Evolutionary conservation across 1,140 invertebrate species (phyloP).

Genomic region (Papilio glaucus): DNA sequence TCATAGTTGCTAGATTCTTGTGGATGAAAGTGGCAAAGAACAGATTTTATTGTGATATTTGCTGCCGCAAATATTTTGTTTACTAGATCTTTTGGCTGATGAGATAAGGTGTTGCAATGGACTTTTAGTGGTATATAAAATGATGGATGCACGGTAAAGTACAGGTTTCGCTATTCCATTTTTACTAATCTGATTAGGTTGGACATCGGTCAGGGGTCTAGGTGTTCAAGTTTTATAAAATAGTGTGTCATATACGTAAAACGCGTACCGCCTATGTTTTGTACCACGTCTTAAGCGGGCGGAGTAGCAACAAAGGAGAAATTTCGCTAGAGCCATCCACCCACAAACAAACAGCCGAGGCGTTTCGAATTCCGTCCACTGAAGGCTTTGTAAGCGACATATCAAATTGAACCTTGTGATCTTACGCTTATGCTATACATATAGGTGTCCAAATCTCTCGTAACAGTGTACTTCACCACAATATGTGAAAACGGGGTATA

Average conservation of each 20-base stretch:
- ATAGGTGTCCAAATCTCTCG: slow-evolving; percentile 30
- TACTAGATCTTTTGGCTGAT: too few species aligned
- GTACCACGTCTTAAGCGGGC: slow-evolving; percentile 45
- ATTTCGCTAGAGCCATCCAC: slow-evolving; percentile 76
- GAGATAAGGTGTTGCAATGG: too few species aligned
- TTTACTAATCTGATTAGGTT: too few species aligned
- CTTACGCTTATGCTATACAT: slow-evolving; percentile 40
- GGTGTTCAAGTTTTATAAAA: not conserved
- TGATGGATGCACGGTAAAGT: too few species aligned
- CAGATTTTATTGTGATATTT: too few species aligned
- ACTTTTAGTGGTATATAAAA: too few species aligned
- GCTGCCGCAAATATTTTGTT: too few species aligned
- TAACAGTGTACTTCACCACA: slow-evolving; percentile 27
- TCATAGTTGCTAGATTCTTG: too few species aligned
- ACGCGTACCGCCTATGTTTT: slow-evolving; percentile 38
- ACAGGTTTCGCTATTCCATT: too few species aligned
- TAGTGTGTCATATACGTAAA: not conserved
- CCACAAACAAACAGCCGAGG: slow-evolving; percentile 76
- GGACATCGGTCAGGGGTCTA: too few species aligned
- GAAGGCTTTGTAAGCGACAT: slow-evolving; percentile 55
- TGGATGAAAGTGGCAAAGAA: too few species aligned
- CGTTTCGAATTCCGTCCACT: slow-evolving; percentile 75
- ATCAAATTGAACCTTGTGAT: slow-evolving; percentile 70
- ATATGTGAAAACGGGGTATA: slow-evolving; percentile 25
- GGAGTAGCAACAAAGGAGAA: slow-evolving; percentile 78